Percentiles rank a stretch among this genome's conserved stretches.
phyloP scores from a whole-genome alignment of 2,113 vertebrate species.

The Balaeniceps rex region DNA sequence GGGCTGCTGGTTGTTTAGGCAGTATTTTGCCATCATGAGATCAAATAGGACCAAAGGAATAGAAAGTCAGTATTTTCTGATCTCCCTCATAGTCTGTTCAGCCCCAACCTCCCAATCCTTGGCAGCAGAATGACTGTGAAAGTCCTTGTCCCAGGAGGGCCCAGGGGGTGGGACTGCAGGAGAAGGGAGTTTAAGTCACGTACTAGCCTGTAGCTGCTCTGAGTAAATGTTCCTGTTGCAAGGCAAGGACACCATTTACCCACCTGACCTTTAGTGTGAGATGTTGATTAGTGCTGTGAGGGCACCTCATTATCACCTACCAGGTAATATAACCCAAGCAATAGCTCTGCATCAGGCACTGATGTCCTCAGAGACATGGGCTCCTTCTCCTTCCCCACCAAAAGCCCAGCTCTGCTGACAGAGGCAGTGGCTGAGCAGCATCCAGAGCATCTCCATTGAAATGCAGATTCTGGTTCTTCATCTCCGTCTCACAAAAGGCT shows the following conservation, averaged over 20 bases:
- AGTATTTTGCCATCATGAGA: neutral
- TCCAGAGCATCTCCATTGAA: neutral
- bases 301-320: neutral
- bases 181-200: neutral
- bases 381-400: neutral
- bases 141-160: neutral
- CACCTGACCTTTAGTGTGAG: neutral
- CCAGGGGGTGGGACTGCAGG: neutral
- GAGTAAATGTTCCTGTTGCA: neutral
- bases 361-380: neutral
- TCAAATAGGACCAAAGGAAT: neutral
- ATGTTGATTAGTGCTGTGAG: neutral
- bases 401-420: neutral
- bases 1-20: neutral
- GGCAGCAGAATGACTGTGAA: neutral
- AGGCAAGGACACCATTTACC: neutral
- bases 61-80: neutral
- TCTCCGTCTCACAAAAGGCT: neutral
- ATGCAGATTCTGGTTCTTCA: neutral
- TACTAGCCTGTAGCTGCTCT: neutral
- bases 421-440: neutral
- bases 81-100: neutral
- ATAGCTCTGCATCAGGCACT: neutral
- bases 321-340: neutral
- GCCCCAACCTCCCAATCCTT: neutral